phyloP scores from a whole-genome alignment of 2,888 invertebrate genomes.

The Criorhina ranunculi region DNA sequence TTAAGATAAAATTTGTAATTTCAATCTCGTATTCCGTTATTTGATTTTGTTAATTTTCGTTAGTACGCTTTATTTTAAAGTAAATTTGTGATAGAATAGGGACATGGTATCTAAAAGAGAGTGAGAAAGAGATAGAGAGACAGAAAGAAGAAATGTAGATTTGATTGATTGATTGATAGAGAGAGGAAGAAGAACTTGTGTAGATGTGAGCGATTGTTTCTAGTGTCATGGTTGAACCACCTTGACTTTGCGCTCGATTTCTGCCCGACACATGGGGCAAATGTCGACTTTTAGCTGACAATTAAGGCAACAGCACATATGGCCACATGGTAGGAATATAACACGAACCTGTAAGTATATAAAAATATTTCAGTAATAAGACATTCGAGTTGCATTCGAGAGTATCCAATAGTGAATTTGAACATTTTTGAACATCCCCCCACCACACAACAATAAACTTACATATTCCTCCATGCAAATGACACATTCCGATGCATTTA shows the following conservation, averaged over 20 bases:
- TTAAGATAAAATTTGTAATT: conserved; percentile 52
- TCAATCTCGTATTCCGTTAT: conserved; percentile 50
- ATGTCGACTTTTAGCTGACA: conserved; percentile 87
- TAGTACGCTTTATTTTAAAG: conserved; percentile 8
- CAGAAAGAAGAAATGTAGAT: conserved; percentile 49
- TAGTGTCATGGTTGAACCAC: conserved; percentile 86
- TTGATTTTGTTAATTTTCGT: conserved; percentile 40
- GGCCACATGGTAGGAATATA: conserved; percentile 94
- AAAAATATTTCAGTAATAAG: neutral
- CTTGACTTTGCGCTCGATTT: conserved; percentile 89
- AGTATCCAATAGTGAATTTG: too few species aligned
- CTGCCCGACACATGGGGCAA: conserved; percentile 92
- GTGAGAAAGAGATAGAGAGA: neutral
- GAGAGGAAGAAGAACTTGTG: conserved; percentile 47
- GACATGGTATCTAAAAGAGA: conserved; percentile 34
- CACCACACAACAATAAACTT: conserved; percentile 79
- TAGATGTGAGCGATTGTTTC: conserved; percentile 10
- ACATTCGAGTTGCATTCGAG: too few species aligned
- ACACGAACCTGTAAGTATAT: conserved; percentile 87
- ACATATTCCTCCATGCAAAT: conserved; percentile 92
- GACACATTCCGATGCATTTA: conserved; percentile 89
- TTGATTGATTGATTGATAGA: conserved; percentile 47
- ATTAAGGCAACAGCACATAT: conserved; percentile 91
- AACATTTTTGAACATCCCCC: too few species aligned
- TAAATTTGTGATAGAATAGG: conserved; percentile 23